These are phyloP conservation scores for Coptodon rendalli DNA, from an alignment of 2,113 vertebrate genomes.

Conservation along the genomic window DNA sequence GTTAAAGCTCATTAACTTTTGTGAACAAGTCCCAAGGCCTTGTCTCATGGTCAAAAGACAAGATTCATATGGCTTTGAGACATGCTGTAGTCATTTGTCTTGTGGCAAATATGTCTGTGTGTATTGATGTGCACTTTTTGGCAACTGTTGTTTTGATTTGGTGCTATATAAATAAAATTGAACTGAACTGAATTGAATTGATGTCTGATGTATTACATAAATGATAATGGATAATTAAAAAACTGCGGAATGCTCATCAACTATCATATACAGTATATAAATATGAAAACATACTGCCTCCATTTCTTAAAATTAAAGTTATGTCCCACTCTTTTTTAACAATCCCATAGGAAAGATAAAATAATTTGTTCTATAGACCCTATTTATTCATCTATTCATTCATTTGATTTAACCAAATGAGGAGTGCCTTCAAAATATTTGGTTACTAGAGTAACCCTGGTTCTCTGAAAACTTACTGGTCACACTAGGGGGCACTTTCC, in stretches of 20 bases:
- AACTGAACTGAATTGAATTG: background rate
- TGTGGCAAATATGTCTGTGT: background rate
- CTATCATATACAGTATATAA: background rate
- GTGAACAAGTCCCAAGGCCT: background rate
- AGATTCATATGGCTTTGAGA: background rate
- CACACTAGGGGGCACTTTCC: background rate
- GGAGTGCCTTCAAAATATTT: background rate
- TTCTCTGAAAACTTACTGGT: background rate
- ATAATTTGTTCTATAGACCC: background rate
- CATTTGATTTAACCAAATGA: background rate
- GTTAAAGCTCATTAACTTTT: background rate
- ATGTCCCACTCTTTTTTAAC: background rate
- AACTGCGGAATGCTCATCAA: constrained; percentile 7
- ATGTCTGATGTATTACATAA: background rate
- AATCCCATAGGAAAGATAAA: background rate
- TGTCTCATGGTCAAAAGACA: background rate
- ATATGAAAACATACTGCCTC: background rate
- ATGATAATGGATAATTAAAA: background rate
- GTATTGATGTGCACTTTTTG: background rate
- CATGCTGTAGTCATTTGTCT: background rate
- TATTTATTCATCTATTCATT: background rate
- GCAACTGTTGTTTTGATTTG: background rate
- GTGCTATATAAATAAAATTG: background rate
- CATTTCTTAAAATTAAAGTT: background rate
- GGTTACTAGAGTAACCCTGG: background rate